Conservation (phyloP, 2,888 invertebrate genomes). For the Bombylius discolor region DNA sequence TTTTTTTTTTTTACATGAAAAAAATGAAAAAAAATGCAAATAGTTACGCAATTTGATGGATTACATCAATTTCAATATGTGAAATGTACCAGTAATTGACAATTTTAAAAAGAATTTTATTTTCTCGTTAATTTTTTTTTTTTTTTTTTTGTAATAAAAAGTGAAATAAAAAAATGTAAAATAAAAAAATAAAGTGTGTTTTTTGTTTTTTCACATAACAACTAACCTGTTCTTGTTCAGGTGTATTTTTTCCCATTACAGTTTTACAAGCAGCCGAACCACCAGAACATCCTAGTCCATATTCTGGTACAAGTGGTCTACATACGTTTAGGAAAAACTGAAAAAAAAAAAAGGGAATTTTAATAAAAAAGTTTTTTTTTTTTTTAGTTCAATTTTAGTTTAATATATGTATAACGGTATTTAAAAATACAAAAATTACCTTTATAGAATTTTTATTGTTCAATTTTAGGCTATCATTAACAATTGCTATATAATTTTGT, state of each 20-base stretch:
- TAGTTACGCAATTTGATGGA: too few relatives aligned
- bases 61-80: too few relatives aligned
- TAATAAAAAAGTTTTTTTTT: neutral
- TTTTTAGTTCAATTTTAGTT: too few relatives aligned
- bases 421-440: neutral
- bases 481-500: slow-evolving; percentile 32
- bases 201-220: neutral
- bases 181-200: too few relatives aligned
- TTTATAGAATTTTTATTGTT: slow-evolving; percentile 24
- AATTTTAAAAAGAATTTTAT: too few relatives aligned
- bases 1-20: too few relatives aligned
- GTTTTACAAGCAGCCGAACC: slow-evolving; percentile 33
- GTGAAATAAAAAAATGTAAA: too few relatives aligned
- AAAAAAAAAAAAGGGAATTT: slow-evolving; percentile 3
- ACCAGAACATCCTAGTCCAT: slow-evolving; percentile 32
- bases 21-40: too few relatives aligned
- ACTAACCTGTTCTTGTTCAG: slow-evolving; percentile 33
- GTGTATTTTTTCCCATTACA: slow-evolving; percentile 22
- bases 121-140: too few relatives aligned
- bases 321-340: slow-evolving; percentile 36
- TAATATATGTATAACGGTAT: too few relatives aligned
- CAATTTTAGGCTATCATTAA: slow-evolving; percentile 23
- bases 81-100: too few relatives aligned
- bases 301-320: slow-evolving; percentile 33
- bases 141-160: too few relatives aligned